Conservation (phyloP, 2,113 vertebrate genomes). For the Parus major region DNA sequence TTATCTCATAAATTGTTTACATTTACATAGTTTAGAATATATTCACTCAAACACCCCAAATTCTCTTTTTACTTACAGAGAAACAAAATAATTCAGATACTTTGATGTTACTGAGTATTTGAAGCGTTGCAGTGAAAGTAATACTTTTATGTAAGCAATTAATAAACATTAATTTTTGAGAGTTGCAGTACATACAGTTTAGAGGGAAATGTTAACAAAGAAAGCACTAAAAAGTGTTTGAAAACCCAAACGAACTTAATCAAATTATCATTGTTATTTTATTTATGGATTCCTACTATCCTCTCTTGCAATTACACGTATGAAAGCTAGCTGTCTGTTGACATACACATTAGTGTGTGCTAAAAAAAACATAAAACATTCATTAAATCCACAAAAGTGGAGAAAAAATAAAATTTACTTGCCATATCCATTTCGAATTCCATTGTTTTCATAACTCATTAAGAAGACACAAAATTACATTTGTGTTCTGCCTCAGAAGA, state of each 20-base stretch:
- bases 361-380: background rate
- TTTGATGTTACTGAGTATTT: background rate
- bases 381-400: background rate
- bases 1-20: background rate
- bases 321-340: background rate
- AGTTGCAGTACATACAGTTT: background rate
- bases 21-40: background rate
- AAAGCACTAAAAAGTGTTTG: background rate
- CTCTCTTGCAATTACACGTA: background rate
- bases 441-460: background rate
- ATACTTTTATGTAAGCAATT: background rate
- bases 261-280: background rate
- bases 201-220: background rate
- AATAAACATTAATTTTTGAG: background rate
- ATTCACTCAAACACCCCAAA: fast-evolving
- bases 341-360: background rate
- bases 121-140: background rate
- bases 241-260: background rate
- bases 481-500: background rate
- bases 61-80: background rate
- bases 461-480: background rate
- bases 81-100: background rate
- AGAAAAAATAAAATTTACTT: background rate
- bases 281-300: background rate
- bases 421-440: background rate